Percentiles rank a stretch among this genome's conserved stretches.
These are phyloP conservation scores for Candoia aspera DNA, from an alignment of 2,113 vertebrate genomes.

Conservation along the genomic window DNA sequence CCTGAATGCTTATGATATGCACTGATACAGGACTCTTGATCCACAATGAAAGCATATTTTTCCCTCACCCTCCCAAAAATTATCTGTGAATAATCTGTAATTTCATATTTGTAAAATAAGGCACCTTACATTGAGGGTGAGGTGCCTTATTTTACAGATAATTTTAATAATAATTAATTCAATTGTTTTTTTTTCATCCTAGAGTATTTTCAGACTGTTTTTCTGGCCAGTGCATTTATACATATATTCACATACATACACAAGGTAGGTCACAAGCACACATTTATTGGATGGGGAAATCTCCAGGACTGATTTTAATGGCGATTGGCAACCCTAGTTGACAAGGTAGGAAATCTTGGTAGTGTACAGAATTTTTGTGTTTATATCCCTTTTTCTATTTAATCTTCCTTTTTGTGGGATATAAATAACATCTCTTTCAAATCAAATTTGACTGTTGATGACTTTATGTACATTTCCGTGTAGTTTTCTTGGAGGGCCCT, in stretches of 20 bases:
- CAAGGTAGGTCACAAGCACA: background rate
- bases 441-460: background rate
- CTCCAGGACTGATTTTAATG: background rate
- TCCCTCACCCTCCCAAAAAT: background rate
- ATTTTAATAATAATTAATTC: background rate
- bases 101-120: background rate
- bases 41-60: background rate
- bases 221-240: too few relatives aligned
- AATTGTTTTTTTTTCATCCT: background rate
- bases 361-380: too few relatives aligned
- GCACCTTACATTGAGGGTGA: fast-evolving
- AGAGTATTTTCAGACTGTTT: too few relatives aligned
- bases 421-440: background rate
- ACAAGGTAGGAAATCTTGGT: background rate
- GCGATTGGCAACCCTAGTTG: background rate
- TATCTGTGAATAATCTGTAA: background rate
- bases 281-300: background rate
- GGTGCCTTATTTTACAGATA: background rate
- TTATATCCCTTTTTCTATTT: background rate
- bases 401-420: background rate
- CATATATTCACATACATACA: background rate
- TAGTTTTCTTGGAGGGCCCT: background rate
- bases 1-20: background rate
- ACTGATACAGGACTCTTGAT: background rate
- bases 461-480: background rate